Percentiles rank a stretch among this genome's conserved stretches.
These are phyloP conservation scores for Pogoniulus pusillus DNA, from an alignment of 2,797 vertebrate genomes.

Conservation along the genomic window DNA sequence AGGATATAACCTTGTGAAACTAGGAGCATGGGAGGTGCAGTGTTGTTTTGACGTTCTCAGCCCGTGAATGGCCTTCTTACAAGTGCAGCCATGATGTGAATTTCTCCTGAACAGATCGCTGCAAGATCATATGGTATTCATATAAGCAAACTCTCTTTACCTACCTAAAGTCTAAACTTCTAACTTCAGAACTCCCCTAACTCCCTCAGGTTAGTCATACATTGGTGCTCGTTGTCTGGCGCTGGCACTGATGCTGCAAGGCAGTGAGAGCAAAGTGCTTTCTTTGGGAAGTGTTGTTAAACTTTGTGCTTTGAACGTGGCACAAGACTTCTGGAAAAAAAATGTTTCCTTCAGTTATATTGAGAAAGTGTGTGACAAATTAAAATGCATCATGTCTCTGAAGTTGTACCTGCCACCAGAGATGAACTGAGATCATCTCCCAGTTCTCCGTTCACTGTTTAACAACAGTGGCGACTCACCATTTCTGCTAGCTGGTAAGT, in stretches of 20 bases:
- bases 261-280: background rate
- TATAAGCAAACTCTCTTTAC: background rate
- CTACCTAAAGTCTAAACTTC: background rate
- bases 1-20: background rate
- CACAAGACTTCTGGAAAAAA: background rate
- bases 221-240: background rate
- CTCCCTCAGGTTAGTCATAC: background rate
- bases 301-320: background rate
- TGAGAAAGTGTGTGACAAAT: background rate
- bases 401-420: background rate
- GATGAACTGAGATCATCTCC: background rate
- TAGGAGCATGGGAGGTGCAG: background rate
- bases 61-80: background rate
- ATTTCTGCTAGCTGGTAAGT: background rate
- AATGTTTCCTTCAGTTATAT: background rate
- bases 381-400: background rate
- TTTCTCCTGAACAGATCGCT: background rate
- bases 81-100: background rate
- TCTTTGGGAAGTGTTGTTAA: background rate
- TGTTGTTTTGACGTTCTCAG: too few relatives aligned
- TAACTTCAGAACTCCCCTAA: background rate
- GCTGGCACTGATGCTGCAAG: background rate
- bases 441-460: background rate
- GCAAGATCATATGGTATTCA: background rate
- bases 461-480: background rate